A percentile compares a stretch with the other conserved stretches of the same genome.
phyloP scores from a whole-genome alignment of 1,140 invertebrate species.

The Atopsyche davidsoni region DNA sequence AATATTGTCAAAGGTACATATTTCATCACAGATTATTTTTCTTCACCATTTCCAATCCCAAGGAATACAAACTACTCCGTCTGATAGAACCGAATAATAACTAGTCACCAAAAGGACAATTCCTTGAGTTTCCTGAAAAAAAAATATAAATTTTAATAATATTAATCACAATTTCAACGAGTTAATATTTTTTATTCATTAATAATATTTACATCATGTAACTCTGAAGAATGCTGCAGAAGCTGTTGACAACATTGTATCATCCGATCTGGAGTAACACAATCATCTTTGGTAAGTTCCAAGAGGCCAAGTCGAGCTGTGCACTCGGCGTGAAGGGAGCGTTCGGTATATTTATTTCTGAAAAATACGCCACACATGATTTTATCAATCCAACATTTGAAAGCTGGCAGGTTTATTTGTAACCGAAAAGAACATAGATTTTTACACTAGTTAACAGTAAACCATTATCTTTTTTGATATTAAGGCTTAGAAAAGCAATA shows the following conservation, averaged over 20 bases:
- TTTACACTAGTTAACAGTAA: too few relatives aligned
- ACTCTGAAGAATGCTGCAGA: slow-evolving; percentile 41
- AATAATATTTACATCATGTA: not conserved
- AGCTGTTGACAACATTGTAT: slow-evolving; percentile 73
- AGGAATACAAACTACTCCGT: slow-evolving; percentile 86
- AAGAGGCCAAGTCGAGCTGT: slow-evolving; percentile 60
- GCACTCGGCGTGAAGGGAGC: slow-evolving; percentile 60
- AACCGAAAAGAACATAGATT: too few relatives aligned
- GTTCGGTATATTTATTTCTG: slow-evolving; percentile 73
- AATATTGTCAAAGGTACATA: not conserved
- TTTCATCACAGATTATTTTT: not conserved
- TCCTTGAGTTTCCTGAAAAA: slow-evolving; percentile 47
- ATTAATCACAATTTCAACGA: not conserved
- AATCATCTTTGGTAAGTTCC: slow-evolving; percentile 79
- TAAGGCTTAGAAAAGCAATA: not conserved
- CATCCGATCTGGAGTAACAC: slow-evolving; percentile 83
- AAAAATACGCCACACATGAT: slow-evolving; percentile 34
- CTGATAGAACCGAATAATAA: slow-evolving; percentile 85
- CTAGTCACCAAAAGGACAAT: slow-evolving; percentile 74
- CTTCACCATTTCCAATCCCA: slow-evolving; percentile 76
- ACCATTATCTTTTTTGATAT: too few relatives aligned
- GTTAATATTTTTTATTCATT: too few relatives aligned
- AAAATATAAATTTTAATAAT: slow-evolving; percentile 25
- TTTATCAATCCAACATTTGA: too few relatives aligned
- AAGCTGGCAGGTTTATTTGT: too few relatives aligned